Evolutionary conservation across 2,888 invertebrate species (phyloP).

Genomic region (Pheosia tremula): DNA sequence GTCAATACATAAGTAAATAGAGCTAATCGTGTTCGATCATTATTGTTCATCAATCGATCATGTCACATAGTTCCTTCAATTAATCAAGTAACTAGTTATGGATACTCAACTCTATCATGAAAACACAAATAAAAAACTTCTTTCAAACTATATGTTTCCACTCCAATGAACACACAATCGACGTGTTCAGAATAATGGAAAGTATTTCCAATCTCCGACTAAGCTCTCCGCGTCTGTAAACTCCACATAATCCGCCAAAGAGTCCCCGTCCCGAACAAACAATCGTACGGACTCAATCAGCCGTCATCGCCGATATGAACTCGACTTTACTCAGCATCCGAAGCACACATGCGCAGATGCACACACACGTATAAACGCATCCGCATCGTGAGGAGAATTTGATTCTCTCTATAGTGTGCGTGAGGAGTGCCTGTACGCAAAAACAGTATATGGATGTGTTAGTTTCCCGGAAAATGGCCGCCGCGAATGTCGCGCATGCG

Average conservation of each 20-base stretch:
- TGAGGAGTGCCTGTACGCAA: constrained; percentile 29
- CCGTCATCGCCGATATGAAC: constrained; percentile 48
- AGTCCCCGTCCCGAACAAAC: constrained; percentile 35
- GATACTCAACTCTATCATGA: background rate
- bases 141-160: constrained; percentile 8
- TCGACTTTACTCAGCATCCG: constrained; percentile 70
- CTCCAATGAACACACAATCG: constrained; percentile 11
- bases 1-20: no score
- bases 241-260: constrained; percentile 24
- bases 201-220: constrained; percentile 38
- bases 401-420: constrained; percentile 51
- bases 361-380: constrained; percentile 42
- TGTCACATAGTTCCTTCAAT: no score
- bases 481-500: constrained; percentile 67
- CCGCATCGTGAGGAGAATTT: constrained; percentile 55
- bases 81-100: no score
- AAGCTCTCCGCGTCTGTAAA: constrained; percentile 32
- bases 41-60: no score
- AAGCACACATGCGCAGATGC: constrained; percentile 50
- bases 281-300: constrained; percentile 49
- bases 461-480: constrained; percentile 78
- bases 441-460: constrained; percentile 47
- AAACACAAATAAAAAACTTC: background rate
- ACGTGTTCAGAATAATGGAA: constrained; percentile 32
- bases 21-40: no score